Evolutionary conservation across 2,888 invertebrate species (phyloP).

Genomic region (Meganola albula): DNA sequence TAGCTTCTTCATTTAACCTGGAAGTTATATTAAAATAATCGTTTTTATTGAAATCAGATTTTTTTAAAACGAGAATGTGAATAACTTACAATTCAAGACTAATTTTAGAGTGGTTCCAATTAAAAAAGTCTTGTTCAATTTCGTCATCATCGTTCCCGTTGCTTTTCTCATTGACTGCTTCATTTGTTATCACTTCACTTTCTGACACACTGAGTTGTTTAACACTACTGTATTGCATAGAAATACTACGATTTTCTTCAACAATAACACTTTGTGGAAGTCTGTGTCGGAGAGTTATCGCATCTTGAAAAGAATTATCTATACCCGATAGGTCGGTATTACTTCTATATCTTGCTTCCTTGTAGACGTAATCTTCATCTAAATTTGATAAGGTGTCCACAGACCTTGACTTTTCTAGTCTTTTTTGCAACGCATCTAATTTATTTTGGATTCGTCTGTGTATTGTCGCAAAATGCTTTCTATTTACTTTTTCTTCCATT

Average conservation of each 20-base stretch:
- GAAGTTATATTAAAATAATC: constrained; percentile 19
- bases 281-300: constrained; percentile 16
- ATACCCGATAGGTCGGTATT: constrained; percentile 32
- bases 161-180: too few relatives aligned
- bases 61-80: constrained; percentile 7
- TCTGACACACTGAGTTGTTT: constrained; percentile 40
- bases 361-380: constrained; percentile 40
- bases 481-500: constrained; percentile 36
- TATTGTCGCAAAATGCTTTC: constrained; percentile 48
- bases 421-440: constrained; percentile 60
- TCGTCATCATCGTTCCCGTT: constrained; percentile 28
- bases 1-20: constrained; percentile 48
- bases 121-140: constrained; percentile 32
- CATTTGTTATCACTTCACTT: constrained; percentile 29
- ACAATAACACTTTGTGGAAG: constrained; percentile 29
- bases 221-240: constrained; percentile 32
- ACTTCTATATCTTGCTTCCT: constrained; percentile 34
- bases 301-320: constrained; percentile 21
- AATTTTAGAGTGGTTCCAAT: constrained; percentile 34
- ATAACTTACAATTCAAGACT: constrained; percentile 64
- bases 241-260: constrained; percentile 39
- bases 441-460: constrained; percentile 59
- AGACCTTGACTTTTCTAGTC: constrained; percentile 59
- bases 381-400: constrained; percentile 44
- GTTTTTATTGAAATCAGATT: constrained; percentile 15